Percentiles rank a stretch among this genome's conserved stretches.
Conservation (phyloP, 2,113 vertebrate genomes). For the Poecile atricapillus region DNA sequence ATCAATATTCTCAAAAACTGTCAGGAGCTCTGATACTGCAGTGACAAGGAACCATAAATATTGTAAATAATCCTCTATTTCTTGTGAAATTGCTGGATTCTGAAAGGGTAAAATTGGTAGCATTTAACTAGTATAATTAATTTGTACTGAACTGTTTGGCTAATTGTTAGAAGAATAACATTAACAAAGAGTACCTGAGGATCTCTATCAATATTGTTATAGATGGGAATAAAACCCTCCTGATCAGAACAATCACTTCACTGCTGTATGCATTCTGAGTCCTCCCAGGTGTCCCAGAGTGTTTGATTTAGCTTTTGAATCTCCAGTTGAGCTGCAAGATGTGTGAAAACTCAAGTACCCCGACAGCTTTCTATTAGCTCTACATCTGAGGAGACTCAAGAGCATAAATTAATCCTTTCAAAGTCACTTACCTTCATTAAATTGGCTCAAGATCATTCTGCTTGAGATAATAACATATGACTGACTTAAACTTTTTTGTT, state of each 20-base stretch:
- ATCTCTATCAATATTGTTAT: neutral
- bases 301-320: constrained; percentile 31
- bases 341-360: neutral
- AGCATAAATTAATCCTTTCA: constrained; percentile 34
- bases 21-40: neutral
- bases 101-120: neutral
- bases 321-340: neutral
- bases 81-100: neutral
- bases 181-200: neutral
- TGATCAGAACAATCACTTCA: neutral
- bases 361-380: neutral
- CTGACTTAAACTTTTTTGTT: neutral
- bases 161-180: neutral
- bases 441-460: neutral
- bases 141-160: neutral
- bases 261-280: neutral
- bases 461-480: neutral
- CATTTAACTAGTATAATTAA: neutral
- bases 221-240: neutral
- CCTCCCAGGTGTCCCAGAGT: neutral
- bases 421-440: constrained; percentile 30
- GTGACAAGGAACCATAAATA: neutral
- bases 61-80: neutral
- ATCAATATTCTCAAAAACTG: neutral
- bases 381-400: neutral